A percentile compares a stretch with the other conserved stretches of the same genome.
These are phyloP conservation scores for Melieria omissa DNA, from an alignment of 2,888 invertebrate species.

Conservation along the genomic window DNA sequence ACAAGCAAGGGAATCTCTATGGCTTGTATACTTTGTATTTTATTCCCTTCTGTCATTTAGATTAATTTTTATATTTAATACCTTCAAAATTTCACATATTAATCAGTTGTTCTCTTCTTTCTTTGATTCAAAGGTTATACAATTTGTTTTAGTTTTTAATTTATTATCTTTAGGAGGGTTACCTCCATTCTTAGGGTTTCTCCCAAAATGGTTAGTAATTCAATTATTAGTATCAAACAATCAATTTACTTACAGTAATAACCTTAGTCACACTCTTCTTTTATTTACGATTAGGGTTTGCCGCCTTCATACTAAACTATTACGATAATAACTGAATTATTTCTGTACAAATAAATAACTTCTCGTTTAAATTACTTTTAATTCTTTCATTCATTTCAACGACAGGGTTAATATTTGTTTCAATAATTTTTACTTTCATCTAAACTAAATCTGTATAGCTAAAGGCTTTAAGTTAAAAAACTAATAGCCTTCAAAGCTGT, in stretches of 20 bases:
- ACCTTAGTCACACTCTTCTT: slow-evolving; percentile 71
- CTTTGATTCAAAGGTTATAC: slow-evolving; percentile 63
- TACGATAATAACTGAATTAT: slow-evolving; percentile 68
- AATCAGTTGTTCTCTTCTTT: slow-evolving; percentile 22
- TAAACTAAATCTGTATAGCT: not conserved
- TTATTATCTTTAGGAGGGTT: slow-evolving; percentile 71
- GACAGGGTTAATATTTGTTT: slow-evolving; percentile 55
- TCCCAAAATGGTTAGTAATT: no score
- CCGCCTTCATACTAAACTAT: slow-evolving; percentile 68
- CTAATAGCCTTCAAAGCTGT: slow-evolving; percentile 75
- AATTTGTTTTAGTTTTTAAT: slow-evolving; percentile 70
- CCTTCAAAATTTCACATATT: not conserved
- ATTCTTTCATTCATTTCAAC: slow-evolving; percentile 52
- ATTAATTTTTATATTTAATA: slow-evolving; percentile 17
- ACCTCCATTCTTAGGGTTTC: slow-evolving; percentile 62
- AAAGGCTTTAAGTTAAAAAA: slow-evolving; percentile 74
- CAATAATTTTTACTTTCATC: slow-evolving; percentile 44
- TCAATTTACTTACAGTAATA: slow-evolving; percentile 67
- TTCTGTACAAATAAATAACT: slow-evolving; percentile 62
- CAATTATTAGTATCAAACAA: slow-evolving; percentile 33
- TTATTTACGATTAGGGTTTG: slow-evolving; percentile 70
- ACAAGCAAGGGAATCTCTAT: slow-evolving; percentile 68
- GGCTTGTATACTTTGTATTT: slow-evolving; percentile 52
- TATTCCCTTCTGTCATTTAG: slow-evolving; percentile 33
- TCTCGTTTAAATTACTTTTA: slow-evolving; percentile 50